These are phyloP conservation scores for Microplitis mediator DNA, from an alignment of 1,140 invertebrate genomes.

Conservation along the genomic window DNA sequence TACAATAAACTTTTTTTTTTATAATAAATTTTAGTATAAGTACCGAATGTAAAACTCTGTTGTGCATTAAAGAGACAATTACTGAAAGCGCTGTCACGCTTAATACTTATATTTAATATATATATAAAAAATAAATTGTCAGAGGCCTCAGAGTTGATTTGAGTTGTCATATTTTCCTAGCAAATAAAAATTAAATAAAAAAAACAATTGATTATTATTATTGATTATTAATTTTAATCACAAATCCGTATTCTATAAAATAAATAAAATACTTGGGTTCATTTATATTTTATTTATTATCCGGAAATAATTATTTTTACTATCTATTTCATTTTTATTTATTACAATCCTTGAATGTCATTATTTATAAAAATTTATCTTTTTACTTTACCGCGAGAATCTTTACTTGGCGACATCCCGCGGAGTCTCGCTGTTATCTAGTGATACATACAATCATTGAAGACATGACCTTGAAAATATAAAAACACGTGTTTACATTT, in stretches of 20 bases:
- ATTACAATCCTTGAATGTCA: background rate
- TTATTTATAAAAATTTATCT: background rate
- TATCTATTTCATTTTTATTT: background rate
- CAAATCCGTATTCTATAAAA: too few species aligned
- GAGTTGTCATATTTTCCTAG: background rate
- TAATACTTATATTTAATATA: background rate
- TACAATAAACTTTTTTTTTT: background rate
- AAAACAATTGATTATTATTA: too few species aligned
- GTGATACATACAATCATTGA: background rate
- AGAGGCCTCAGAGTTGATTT: background rate
- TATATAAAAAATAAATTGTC: background rate
- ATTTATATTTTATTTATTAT: too few species aligned
- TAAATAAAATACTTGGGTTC: too few species aligned
- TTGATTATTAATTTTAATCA: too few species aligned
- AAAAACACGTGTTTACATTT: too few species aligned
- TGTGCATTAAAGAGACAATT: background rate
- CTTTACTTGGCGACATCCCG: background rate
- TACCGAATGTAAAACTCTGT: background rate
- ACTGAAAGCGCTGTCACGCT: background rate
- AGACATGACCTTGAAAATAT: background rate
- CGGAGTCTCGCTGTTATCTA: background rate
- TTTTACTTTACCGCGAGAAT: background rate
- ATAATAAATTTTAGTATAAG: background rate
- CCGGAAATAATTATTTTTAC: background rate
- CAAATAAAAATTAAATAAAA: background rate